Conservation (phyloP, 2,113 vertebrate species). For the Cnemophilus loriae region DNA sequence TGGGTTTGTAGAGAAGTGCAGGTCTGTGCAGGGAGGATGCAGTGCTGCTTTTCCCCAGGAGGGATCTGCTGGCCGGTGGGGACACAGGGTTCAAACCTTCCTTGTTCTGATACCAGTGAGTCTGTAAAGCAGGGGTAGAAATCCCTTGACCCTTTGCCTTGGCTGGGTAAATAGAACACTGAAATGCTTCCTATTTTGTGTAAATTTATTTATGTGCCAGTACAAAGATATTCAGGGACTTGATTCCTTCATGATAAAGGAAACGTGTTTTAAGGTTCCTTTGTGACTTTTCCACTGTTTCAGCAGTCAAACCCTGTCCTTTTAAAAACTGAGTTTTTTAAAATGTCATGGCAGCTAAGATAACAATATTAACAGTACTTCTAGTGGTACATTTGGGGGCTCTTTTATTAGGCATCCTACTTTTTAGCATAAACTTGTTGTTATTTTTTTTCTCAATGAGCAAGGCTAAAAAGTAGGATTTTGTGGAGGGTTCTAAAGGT, state of each 20-base stretch:
- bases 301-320: background rate
- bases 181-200: background rate
- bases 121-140: background rate
- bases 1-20: background rate
- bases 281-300: background rate
- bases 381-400: too few species aligned
- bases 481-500: background rate
- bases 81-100: background rate
- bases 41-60: background rate
- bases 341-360: background rate
- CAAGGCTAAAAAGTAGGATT: background rate
- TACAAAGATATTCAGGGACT: background rate
- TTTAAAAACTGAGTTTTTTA: background rate
- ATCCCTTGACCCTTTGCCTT: background rate
- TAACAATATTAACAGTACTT: background rate
- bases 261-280: background rate
- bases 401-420: background rate
- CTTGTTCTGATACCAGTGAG: background rate
- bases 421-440: background rate
- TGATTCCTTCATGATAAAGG: background rate
- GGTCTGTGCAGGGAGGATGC: background rate
- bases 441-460: background rate
- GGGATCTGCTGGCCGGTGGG: rapidly evolving
- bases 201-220: background rate
- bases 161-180: background rate